phyloP scores from a whole-genome alignment of 1,140 invertebrate genomes.

The Achatina immaculata region DNA sequence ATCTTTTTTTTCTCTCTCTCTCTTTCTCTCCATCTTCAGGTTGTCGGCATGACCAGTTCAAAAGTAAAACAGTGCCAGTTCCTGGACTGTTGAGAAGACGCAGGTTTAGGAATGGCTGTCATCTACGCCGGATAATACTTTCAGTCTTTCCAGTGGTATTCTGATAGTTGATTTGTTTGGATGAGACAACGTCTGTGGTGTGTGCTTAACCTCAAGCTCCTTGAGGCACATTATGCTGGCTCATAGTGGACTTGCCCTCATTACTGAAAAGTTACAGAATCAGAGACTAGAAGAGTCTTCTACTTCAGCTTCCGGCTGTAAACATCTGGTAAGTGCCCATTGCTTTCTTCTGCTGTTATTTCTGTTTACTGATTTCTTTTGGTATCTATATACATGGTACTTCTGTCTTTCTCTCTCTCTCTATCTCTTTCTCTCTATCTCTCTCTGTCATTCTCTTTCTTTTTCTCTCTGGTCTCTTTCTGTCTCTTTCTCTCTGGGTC shows the following conservation, averaged over 20 bases:
- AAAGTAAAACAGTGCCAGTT: too few species aligned
- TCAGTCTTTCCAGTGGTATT: too few species aligned
- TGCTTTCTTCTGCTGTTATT: neutral
- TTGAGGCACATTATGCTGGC: conserved; percentile 37
- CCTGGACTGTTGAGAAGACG: too few species aligned
- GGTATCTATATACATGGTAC: too few species aligned
- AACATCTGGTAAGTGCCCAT: conserved; percentile 15
- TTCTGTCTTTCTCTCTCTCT: too few species aligned
- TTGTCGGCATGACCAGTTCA: too few species aligned
- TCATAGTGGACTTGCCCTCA: conserved; percentile 42
- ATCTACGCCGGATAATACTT: too few species aligned
- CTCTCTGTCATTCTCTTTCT: neutral
- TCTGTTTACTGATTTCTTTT: neutral
- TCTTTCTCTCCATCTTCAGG: too few species aligned
- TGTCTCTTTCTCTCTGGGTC: conserved; percentile 5
- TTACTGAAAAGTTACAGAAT: conserved; percentile 44
- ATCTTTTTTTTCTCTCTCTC: too few species aligned
- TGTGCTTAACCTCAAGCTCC: neutral
- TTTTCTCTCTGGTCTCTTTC: conserved; percentile 14
- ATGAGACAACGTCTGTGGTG: neutral
- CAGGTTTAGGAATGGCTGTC: too few species aligned
- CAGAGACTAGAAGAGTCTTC: conserved; percentile 39
- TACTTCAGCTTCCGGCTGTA: neutral
- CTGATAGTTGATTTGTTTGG: neutral
- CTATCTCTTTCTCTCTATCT: too few species aligned